Percentiles rank a stretch among this genome's conserved stretches.
Conservation (phyloP, 2,797 vertebrate species). For the Tenualosa thibaudeaui region DNA sequence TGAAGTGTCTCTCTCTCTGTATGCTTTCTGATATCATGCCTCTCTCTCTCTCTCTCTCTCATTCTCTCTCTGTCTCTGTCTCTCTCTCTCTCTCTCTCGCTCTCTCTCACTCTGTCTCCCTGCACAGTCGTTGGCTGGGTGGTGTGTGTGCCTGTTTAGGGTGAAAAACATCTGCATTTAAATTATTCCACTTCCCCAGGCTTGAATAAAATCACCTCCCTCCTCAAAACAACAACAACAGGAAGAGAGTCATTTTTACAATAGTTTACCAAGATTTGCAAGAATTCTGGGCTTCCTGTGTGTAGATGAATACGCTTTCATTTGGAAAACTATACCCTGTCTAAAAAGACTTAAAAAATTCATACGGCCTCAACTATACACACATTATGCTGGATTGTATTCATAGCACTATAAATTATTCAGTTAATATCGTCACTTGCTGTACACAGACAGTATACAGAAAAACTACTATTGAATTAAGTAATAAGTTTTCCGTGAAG, state of each 20-base stretch:
- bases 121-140: slow-evolving; percentile 51
- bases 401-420: background rate
- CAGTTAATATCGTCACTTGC: background rate
- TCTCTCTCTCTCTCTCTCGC: background rate
- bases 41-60: background rate
- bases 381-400: too few relatives aligned
- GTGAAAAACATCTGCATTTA: slow-evolving; percentile 84
- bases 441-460: background rate
- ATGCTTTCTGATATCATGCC: background rate
- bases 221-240: slow-evolving; percentile 76
- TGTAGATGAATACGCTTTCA: slow-evolving; percentile 53
- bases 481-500: background rate
- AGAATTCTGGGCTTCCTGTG: slow-evolving; percentile 63
- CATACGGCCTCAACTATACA: background rate
- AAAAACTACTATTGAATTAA: background rate
- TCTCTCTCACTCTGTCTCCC: slow-evolving; percentile 34
- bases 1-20: background rate
- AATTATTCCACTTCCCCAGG: slow-evolving; percentile 81
- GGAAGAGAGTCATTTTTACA: slow-evolving; percentile 80
- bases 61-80: background rate
- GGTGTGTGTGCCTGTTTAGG: slow-evolving; percentile 70
- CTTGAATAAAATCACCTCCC: slow-evolving; percentile 78
- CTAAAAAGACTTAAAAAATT: slow-evolving; percentile 32
- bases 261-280: slow-evolving; percentile 74
- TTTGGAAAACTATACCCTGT: background rate